A percentile compares a stretch with the other conserved stretches of the same genome.
Conservation (phyloP, 2,113 vertebrate species). For the Pomatorhinus ruficollis region DNA sequence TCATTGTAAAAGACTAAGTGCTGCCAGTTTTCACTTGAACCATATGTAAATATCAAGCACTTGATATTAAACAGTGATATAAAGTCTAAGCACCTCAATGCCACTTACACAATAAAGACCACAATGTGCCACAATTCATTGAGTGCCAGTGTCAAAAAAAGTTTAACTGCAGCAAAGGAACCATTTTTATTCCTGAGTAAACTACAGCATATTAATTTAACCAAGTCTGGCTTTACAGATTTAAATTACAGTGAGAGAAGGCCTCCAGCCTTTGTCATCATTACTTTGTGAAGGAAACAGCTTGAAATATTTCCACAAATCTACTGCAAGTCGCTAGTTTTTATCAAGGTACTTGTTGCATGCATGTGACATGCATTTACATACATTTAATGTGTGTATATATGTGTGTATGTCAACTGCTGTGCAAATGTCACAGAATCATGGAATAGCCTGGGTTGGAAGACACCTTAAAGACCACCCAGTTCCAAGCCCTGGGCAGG, state of each 20-base stretch:
- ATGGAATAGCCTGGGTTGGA: not conserved
- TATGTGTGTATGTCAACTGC: not conserved
- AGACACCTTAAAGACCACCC: not conserved
- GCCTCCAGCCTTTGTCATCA: not conserved
- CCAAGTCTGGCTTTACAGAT: not conserved
- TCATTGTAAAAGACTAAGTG: conserved; percentile 9
- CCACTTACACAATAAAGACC: not conserved
- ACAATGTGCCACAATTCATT: not conserved
- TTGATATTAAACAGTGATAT: conserved; percentile 36
- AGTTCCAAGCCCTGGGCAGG: not conserved
- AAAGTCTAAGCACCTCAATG: conserved; percentile 4
- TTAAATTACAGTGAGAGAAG: not conserved
- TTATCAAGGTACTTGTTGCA: not conserved
- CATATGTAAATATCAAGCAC: conserved; percentile 42
- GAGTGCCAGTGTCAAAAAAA: not conserved
- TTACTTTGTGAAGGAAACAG: not conserved
- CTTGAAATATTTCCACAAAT: not conserved
- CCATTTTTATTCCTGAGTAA: not conserved
- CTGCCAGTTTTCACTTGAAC: conserved; percentile 38
- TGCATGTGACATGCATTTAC: too few relatives aligned
- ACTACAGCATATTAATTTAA: not conserved
- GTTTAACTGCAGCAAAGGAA: not conserved
- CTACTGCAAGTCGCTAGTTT: not conserved
- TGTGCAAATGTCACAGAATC: not conserved
- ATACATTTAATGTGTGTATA: not conserved